These are phyloP conservation scores for Cryptotermes secundus DNA, from an alignment of 1,140 invertebrate species.

Conservation along the genomic window DNA sequence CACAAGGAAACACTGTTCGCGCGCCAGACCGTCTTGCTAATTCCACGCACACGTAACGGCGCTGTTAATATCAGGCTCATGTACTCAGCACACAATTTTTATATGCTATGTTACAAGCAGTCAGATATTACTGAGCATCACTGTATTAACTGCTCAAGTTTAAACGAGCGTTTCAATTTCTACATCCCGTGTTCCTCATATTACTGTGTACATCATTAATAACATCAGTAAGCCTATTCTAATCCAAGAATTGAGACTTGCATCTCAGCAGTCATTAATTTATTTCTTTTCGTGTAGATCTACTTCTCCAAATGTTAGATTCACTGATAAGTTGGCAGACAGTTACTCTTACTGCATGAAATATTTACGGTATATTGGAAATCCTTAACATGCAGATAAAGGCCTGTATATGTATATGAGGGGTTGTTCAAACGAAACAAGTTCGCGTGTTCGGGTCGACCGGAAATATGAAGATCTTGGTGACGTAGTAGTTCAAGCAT, in stretches of 20 bases:
- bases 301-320: not conserved
- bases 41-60: not conserved
- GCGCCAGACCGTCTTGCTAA: not conserved
- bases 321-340: too few relatives aligned
- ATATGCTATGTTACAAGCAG: not conserved
- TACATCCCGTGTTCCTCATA: not conserved
- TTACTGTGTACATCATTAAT: slow-evolving; percentile 4
- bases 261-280: not conserved
- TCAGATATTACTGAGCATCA: not conserved
- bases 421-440: too few relatives aligned
- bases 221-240: not conserved
- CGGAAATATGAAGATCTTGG: too few relatives aligned
- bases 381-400: too few relatives aligned
- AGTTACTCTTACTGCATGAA: too few relatives aligned
- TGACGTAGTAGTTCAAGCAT: too few relatives aligned
- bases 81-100: not conserved
- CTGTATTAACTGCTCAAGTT: not conserved
- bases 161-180: not conserved
- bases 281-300: not conserved
- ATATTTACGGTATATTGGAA: too few relatives aligned
- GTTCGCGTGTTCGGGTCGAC: too few relatives aligned
- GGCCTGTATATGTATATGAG: too few relatives aligned
- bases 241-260: not conserved
- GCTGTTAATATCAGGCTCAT: not conserved
- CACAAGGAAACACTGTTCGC: not conserved